A percentile compares a stretch with the other conserved stretches of the same genome.
Evolutionary conservation across 2,797 vertebrate species (phyloP).

Genomic region (Sphenopsis melanotis): DNA sequence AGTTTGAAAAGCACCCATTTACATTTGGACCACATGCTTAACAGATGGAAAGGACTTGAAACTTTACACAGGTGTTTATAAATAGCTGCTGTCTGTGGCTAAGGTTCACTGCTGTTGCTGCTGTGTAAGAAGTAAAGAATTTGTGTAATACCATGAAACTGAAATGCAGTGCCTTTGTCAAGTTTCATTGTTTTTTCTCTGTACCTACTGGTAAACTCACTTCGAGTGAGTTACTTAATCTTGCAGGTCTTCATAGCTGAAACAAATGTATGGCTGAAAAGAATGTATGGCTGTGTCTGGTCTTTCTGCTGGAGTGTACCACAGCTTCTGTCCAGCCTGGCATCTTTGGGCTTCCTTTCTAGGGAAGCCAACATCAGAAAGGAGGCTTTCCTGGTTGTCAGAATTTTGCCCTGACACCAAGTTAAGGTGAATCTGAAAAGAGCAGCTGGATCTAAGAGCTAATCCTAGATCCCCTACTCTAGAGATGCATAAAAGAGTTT

Average conservation of each 20-base stretch:
- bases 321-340: not conserved
- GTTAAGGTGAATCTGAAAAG: not conserved
- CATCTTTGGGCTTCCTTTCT: not conserved
- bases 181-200: not conserved
- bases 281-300: not conserved
- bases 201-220: not conserved
- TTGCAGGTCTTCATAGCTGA: not conserved
- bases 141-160: not conserved
- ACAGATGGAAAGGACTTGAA: not conserved
- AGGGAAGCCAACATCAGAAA: not conserved
- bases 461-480: not conserved
- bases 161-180: not conserved
- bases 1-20: not conserved
- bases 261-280: not conserved
- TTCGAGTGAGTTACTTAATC: not conserved
- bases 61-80: not conserved
- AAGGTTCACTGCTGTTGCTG: not conserved
- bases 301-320: not conserved
- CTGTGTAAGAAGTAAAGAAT: not conserved
- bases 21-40: not conserved
- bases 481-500: not conserved
- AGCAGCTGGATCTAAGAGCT: not conserved
- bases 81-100: conserved; percentile 5
- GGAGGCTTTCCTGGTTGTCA: no score
- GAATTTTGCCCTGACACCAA: not conserved